These are phyloP conservation scores for Temnothorax rugatulus DNA, from an alignment of 2,888 invertebrate species.

Conservation along the genomic window DNA sequence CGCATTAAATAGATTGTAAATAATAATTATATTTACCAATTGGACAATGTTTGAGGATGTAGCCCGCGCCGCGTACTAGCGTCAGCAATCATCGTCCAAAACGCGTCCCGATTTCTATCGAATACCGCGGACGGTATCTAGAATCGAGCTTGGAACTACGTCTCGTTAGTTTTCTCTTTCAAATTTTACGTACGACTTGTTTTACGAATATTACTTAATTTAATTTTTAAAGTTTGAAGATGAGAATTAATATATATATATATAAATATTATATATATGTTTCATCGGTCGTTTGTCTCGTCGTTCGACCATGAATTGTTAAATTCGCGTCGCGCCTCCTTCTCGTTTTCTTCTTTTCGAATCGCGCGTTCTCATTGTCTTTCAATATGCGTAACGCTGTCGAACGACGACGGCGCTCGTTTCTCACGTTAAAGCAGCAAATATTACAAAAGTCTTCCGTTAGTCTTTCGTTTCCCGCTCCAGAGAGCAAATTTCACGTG, in stretches of 20 bases:
- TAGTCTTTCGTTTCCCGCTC: constrained; percentile 18
- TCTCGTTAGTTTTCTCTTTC: constrained; percentile 32
- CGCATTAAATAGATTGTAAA: constrained; percentile 45
- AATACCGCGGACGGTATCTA: neutral
- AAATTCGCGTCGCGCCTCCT: neutral
- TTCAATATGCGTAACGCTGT: constrained; percentile 24
- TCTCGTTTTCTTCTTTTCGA: neutral
- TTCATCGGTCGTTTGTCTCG: constrained; percentile 22
- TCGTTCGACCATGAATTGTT: neutral
- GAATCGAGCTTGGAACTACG: neutral
- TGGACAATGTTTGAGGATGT: neutral
- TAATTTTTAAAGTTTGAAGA: constrained; percentile 70
- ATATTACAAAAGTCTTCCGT: constrained; percentile 83
- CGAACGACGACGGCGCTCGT: constrained; percentile 12
- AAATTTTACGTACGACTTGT: constrained; percentile 46
- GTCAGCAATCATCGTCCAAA: neutral
- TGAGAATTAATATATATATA: constrained; percentile 68
- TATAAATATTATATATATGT: constrained; percentile 52
- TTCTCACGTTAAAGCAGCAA: constrained; percentile 74
- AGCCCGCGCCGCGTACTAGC: neutral
- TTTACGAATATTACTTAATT: constrained; percentile 68
- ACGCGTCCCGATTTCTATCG: constrained; percentile 3
- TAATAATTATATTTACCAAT: constrained; percentile 41
- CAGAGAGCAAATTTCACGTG: constrained; percentile 11
- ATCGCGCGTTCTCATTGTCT: neutral